Evolutionary conservation across 2,113 vertebrate genomes (phyloP).

Genomic region (Anguilla japonica): DNA sequence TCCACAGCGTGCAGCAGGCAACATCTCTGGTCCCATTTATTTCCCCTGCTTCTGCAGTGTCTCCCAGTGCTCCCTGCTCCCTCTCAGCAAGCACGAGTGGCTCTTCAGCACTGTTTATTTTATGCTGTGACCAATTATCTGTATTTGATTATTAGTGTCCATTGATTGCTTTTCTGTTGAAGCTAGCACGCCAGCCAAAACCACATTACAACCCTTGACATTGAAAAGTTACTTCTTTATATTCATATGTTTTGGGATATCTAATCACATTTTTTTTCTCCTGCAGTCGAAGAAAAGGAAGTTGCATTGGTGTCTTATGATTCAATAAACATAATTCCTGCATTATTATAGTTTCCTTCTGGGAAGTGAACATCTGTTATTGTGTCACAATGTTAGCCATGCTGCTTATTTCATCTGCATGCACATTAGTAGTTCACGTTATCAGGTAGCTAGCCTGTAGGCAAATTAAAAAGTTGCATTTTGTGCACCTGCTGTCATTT

Average conservation of each 20-base stretch:
- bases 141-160: slow-evolving; percentile 32
- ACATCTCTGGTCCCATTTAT: slow-evolving; percentile 48
- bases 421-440: background rate
- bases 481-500: background rate
- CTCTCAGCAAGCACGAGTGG: slow-evolving; percentile 19
- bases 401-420: background rate
- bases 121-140: slow-evolving; percentile 33
- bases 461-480: too few relatives aligned
- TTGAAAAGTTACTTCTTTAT: background rate
- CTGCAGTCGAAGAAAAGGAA: background rate
- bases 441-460: background rate
- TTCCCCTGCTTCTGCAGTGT: slow-evolving; percentile 50
- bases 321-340: background rate
- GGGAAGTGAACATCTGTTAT: background rate
- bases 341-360: background rate
- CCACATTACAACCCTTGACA: background rate
- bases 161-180: slow-evolving; percentile 20
- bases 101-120: slow-evolving; percentile 25
- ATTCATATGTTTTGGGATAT: background rate
- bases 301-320: background rate
- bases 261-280: background rate
- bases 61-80: slow-evolving; percentile 37
- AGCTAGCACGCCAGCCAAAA: background rate
- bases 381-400: background rate
- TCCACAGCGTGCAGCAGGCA: slow-evolving; percentile 47